phyloP scores from a whole-genome alignment of 1,140 invertebrate species.

The Eulimnadia texana region DNA sequence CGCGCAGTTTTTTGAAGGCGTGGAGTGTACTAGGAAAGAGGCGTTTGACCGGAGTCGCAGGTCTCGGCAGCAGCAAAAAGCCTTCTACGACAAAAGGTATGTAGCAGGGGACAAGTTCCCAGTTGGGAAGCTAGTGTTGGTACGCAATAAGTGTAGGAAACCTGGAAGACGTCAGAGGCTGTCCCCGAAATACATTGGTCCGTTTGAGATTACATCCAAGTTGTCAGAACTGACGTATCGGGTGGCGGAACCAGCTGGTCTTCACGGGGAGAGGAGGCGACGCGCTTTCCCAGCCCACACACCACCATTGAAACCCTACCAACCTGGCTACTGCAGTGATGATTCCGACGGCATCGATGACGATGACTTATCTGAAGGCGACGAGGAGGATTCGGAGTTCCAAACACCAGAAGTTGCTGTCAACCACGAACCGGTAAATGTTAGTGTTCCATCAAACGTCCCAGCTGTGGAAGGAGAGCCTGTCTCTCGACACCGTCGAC shows the following conservation, averaged over 20 bases:
- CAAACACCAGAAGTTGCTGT: too few species aligned
- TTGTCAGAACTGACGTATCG: constrained; percentile 1
- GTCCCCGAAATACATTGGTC: constrained; percentile 9
- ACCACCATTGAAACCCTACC: constrained; percentile 4
- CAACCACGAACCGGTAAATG: too few species aligned
- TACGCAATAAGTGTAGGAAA: background rate
- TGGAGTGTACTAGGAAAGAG: background rate
- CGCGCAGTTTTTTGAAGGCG: background rate
- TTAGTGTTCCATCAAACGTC: too few species aligned
- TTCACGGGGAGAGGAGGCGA: background rate
- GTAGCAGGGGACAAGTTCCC: background rate
- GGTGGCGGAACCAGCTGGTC: background rate
- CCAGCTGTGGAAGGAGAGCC: too few species aligned
- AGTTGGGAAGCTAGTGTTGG: constrained; percentile 4
- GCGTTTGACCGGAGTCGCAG: background rate
- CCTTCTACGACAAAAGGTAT: background rate
- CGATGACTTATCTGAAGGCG: too few species aligned
- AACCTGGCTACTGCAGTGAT: background rate
- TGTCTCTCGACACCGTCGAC: too few species aligned
- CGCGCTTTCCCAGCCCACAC: constrained; percentile 1
- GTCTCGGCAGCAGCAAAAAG: background rate
- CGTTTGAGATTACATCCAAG: background rate
- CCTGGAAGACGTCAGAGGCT: constrained; percentile 5
- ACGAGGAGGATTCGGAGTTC: too few species aligned
- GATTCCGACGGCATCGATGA: too few species aligned